A percentile compares a stretch with the other conserved stretches of the same genome.
Evolutionary conservation across 1,140 invertebrate genomes (phyloP).

Genomic region (Pogonomyrmex californicus): DNA sequence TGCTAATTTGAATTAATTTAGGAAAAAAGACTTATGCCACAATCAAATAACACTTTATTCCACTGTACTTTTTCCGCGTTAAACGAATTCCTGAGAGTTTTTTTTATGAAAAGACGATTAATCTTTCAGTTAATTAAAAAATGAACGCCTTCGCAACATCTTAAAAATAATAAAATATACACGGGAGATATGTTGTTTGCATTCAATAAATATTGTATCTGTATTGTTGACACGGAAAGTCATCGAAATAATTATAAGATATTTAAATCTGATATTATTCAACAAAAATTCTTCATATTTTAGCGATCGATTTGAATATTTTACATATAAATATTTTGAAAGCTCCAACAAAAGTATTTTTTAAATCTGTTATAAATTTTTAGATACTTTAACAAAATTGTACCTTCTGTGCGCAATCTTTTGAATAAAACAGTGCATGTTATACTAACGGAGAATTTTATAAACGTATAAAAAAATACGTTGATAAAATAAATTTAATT

Average conservation of each 20-base stretch:
- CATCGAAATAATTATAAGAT: too few relatives aligned
- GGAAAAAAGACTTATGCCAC: neutral
- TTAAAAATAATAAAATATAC: neutral
- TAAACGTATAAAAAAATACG: neutral
- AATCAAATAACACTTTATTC: neutral
- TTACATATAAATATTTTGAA: too few relatives aligned
- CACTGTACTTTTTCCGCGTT: neutral
- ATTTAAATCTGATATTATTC: too few relatives aligned
- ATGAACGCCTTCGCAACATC: neutral
- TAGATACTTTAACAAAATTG: neutral
- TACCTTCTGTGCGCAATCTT: neutral
- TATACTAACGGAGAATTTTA: neutral
- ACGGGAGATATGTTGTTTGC: neutral
- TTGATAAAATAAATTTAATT: conserved; percentile 8
- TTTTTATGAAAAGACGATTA: neutral
- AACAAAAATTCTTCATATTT: too few relatives aligned
- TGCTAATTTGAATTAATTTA: conserved; percentile 43
- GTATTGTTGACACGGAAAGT: too few relatives aligned
- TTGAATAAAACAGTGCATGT: conserved; percentile 6
- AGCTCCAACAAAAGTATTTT: too few relatives aligned
- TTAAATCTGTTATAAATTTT: too few relatives aligned
- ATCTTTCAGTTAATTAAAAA: neutral
- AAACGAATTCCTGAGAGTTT: neutral
- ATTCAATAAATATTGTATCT: neutral
- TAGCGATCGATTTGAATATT: too few relatives aligned